Percentiles rank a stretch among this genome's conserved stretches.
Evolutionary conservation across 2,797 vertebrate species (phyloP).

Genomic region (Thalassophryne amazonica): DNA sequence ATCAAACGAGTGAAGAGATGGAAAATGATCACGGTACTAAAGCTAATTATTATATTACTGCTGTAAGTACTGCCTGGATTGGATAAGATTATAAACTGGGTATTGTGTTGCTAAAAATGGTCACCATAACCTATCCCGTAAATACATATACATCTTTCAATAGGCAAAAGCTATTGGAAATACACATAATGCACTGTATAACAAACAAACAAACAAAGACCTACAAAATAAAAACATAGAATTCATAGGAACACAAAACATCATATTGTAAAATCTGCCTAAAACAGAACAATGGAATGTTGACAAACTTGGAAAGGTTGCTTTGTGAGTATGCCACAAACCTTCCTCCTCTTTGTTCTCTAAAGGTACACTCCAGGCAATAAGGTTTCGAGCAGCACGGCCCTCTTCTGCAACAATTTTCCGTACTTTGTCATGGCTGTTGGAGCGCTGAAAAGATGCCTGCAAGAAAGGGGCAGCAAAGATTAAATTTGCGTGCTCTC

Average conservation of each 20-base stretch:
- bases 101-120: neutral
- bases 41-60: conserved; percentile 3
- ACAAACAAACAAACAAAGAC: no score
- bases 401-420: conserved; percentile 97
- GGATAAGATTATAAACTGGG: neutral
- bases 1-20: conserved; percentile 1
- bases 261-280: neutral
- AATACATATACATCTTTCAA: neutral
- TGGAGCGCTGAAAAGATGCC: conserved; percentile 96
- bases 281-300: neutral
- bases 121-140: neutral
- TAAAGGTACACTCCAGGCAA: conserved; percentile 95
- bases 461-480: conserved; percentile 52
- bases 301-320: neutral
- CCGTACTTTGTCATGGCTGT: conserved; percentile 97
- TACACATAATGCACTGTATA: neutral
- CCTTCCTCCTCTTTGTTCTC: conserved; percentile 96
- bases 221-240: neutral
- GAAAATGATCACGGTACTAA: conserved; percentile 4
- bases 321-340: conserved; percentile 54
- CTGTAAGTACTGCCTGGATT: neutral
- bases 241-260: neutral
- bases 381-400: conserved; percentile 93
- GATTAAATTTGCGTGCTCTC: no score
- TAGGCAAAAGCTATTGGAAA: neutral